A percentile compares a stretch with the other conserved stretches of the same genome.
Conservation (phyloP, 2,888 invertebrate species). For the Nomada fucata region DNA sequence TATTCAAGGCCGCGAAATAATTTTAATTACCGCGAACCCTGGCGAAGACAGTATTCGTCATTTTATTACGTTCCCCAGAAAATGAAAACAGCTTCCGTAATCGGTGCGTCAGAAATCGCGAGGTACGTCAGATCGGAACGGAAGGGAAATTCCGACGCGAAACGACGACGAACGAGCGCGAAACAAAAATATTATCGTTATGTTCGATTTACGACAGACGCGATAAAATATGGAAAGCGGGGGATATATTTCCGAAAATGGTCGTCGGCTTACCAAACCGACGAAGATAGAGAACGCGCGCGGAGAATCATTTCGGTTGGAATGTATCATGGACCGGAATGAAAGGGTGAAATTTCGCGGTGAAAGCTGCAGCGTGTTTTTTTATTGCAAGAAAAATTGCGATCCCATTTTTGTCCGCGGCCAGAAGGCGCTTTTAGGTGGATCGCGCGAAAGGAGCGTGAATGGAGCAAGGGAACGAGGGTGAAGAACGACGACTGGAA, state of each 20-base stretch:
- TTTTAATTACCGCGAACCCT: no score
- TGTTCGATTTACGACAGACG: no score
- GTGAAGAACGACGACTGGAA: slow-evolving; percentile 32
- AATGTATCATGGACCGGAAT: slow-evolving; percentile 8
- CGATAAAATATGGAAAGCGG: neutral
- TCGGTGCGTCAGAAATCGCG: no score
- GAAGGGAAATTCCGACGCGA: no score
- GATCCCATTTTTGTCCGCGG: slow-evolving; percentile 40
- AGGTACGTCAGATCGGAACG: no score
- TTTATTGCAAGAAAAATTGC: slow-evolving; percentile 51
- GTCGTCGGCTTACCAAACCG: neutral
- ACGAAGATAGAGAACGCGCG: neutral
- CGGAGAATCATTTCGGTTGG: neutral
- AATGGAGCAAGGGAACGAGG: slow-evolving; percentile 16
- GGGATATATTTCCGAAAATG: neutral
- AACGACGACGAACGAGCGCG: no score
- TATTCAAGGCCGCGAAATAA: no score
- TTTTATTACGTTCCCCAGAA: no score
- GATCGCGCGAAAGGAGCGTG: slow-evolving; percentile 50
- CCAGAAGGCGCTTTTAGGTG: slow-evolving; percentile 51
- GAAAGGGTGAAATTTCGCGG: slow-evolving; percentile 18
- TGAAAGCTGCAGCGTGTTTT: slow-evolving; percentile 33
- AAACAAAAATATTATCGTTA: no score
- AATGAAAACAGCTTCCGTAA: no score
- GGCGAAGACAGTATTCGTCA: no score